Conservation (phyloP, 2,113 vertebrate species). For the Pontoporia blainvillei region DNA sequence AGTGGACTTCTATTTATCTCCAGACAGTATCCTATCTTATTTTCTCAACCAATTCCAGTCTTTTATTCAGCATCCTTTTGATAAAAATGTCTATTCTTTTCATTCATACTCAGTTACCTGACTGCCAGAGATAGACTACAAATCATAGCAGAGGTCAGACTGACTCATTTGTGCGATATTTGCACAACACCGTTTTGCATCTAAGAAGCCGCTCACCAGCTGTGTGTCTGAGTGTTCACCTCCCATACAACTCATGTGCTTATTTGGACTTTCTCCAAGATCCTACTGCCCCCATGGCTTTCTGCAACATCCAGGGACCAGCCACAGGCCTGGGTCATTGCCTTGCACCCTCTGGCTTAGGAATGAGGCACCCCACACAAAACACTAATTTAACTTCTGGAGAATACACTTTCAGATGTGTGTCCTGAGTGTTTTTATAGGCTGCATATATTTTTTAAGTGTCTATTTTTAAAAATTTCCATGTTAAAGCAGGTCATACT, state of each 20-base stretch:
- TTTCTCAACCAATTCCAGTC: neutral
- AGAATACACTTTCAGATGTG: neutral
- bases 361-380: accelerated
- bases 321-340: neutral
- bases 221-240: neutral
- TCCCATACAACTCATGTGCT: neutral
- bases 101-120: neutral
- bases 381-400: neutral
- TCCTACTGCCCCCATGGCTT: neutral
- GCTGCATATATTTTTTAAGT: neutral
- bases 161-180: neutral
- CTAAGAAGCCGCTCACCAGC: neutral
- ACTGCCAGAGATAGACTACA: neutral
- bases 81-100: neutral
- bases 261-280: neutral
- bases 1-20: neutral
- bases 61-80: neutral
- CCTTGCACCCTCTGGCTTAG: neutral
- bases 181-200: neutral
- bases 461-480: neutral
- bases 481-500: neutral
- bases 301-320: neutral
- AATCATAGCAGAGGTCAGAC: neutral
- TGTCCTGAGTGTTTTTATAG: neutral
- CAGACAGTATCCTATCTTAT: neutral